Evolutionary conservation across 2,113 vertebrate genomes (phyloP).

Genomic region (Arothron firmamentum): DNA sequence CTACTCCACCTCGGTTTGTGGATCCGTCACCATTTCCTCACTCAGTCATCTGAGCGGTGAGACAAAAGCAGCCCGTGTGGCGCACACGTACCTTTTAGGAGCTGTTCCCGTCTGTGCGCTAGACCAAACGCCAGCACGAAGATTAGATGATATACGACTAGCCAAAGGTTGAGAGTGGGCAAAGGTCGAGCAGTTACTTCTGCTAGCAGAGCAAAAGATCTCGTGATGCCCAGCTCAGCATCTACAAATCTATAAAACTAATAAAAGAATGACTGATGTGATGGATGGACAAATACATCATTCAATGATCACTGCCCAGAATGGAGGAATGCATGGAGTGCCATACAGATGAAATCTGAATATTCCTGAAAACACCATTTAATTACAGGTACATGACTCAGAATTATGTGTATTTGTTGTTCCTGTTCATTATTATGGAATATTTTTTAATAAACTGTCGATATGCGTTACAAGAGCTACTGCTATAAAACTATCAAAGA

Average conservation of each 20-base stretch:
- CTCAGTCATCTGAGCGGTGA: neutral
- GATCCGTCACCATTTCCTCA: neutral
- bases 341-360: no score
- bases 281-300: no score
- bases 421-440: no score
- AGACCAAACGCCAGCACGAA: neutral
- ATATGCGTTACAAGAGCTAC: no score
- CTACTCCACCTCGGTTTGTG: neutral
- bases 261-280: no score
- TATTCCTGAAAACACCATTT: no score
- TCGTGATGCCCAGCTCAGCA: conserved; percentile 56
- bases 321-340: no score
- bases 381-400: no score
- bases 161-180: conserved; percentile 63
- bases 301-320: no score
- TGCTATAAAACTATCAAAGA: no score
- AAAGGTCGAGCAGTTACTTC: conserved; percentile 74
- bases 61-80: neutral
- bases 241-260: conserved; percentile 27
- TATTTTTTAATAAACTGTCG: no score
- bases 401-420: no score
- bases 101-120: conserved; percentile 36
- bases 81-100: conserved; percentile 50
- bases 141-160: conserved; percentile 17
- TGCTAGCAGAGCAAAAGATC: conserved; percentile 43